Conservation (phyloP, 2,888 invertebrate genomes). For the Andrena bucephala region DNA sequence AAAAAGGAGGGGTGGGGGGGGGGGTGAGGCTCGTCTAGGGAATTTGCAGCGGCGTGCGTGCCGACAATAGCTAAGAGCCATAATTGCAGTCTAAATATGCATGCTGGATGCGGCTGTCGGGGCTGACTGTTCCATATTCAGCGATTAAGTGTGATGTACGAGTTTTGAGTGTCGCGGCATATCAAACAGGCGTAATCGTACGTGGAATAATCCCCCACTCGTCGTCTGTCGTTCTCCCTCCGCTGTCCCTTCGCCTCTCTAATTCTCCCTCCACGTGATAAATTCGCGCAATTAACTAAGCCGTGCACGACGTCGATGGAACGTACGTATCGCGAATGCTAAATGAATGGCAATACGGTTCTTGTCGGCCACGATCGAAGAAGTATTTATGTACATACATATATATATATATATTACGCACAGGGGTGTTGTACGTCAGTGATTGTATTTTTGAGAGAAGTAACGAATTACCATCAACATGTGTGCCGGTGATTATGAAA, state of each 20-base stretch:
- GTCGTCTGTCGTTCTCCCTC: constrained; percentile 41
- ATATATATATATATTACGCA: constrained; percentile 2
- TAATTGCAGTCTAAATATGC: constrained; percentile 80
- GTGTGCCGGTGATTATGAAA: too few relatives aligned
- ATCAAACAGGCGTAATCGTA: constrained; percentile 81
- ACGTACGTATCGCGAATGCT: constrained; percentile 57
- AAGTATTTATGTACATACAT: constrained; percentile 19
- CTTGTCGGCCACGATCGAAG: constrained; percentile 39
- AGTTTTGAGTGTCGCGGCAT: constrained; percentile 82
- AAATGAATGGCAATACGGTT: constrained; percentile 49
- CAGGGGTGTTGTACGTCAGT: neutral
- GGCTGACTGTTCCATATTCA: constrained; percentile 82
- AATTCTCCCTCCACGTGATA: constrained; percentile 65
- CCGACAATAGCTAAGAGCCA: constrained; percentile 77
- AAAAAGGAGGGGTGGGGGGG: constrained; percentile 1
- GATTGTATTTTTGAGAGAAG: neutral
- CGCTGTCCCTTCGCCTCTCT: constrained; percentile 12
- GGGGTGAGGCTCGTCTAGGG: constrained; percentile 54
- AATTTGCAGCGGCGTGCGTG: constrained; percentile 74
- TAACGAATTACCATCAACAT: too few relatives aligned
- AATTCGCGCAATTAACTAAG: constrained; percentile 80
- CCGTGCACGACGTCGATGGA: constrained; percentile 57
- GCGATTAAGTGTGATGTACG: constrained; percentile 83
- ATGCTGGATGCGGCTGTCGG: constrained; percentile 69
- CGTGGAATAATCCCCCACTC: constrained; percentile 57